A percentile compares a stretch with the other conserved stretches of the same genome.
phyloP scores from a whole-genome alignment of 1,140 invertebrate species.

The Eciton burchellii region DNA sequence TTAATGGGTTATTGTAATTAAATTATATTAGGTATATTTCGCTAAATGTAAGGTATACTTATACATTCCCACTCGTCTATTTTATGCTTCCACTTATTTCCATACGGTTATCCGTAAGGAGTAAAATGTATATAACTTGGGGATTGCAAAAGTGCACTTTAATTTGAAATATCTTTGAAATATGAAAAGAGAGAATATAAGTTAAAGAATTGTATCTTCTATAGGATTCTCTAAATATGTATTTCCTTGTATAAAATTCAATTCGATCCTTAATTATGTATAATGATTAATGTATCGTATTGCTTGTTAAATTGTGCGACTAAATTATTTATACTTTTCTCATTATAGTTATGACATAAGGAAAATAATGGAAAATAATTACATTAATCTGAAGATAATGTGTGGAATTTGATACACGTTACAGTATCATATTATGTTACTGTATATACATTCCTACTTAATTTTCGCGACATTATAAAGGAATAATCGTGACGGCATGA shows the following conservation, averaged over 20 bases:
- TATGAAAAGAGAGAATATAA: neutral
- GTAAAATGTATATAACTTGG: neutral
- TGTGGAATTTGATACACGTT: neutral
- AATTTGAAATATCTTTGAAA: conserved; percentile 36
- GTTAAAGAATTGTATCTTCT: neutral
- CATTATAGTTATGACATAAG: too few relatives aligned
- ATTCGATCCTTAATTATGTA: neutral
- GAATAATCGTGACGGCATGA: neutral
- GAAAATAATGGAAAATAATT: neutral
- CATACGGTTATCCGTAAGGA: neutral
- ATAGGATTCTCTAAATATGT: neutral
- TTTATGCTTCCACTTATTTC: conserved; percentile 62
- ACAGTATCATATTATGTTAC: neutral
- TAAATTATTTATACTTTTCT: neutral
- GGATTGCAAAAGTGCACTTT: conserved; percentile 27
- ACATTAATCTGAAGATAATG: neutral
- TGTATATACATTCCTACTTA: conserved; percentile 19
- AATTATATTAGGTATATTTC: conserved; percentile 54
- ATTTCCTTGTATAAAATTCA: neutral
- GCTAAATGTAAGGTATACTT: conserved; percentile 53
- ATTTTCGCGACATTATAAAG: neutral
- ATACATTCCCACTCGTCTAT: conserved; percentile 48
- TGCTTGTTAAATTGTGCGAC: too few relatives aligned
- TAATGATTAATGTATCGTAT: neutral
- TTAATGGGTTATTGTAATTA: conserved; percentile 49